A percentile compares a stretch with the other conserved stretches of the same genome.
Conservation (phyloP, 2,888 invertebrate genomes). For the Scaptomyza parva region DNA sequence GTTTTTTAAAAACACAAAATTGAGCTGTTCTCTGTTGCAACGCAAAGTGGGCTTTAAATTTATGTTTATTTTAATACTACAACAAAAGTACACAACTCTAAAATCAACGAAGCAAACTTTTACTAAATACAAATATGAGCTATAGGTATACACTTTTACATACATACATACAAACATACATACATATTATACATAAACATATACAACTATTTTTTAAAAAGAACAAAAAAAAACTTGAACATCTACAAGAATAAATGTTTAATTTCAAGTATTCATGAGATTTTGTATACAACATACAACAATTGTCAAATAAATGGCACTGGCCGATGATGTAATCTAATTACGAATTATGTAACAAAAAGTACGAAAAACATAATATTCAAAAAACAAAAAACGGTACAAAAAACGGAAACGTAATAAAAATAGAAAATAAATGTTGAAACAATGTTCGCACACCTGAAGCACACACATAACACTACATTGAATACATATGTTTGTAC, state of each 20-base stretch:
- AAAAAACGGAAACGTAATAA: slow-evolving; percentile 59
- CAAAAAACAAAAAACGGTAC: slow-evolving; percentile 43
- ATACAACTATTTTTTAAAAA: slow-evolving; percentile 33
- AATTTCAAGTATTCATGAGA: slow-evolving; percentile 42
- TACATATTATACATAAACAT: slow-evolving; percentile 31
- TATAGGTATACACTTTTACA: slow-evolving; percentile 39
- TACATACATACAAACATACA: slow-evolving; percentile 31
- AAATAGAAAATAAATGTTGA: slow-evolving; percentile 53
- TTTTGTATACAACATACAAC: slow-evolving; percentile 32
- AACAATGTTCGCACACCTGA: slow-evolving; percentile 57
- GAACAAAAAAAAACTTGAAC: slow-evolving; percentile 32
- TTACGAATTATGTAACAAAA: slow-evolving; percentile 50
- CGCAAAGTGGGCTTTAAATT: slow-evolving; percentile 61
- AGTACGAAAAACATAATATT: slow-evolving; percentile 39
- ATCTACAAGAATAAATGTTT: slow-evolving; percentile 33
- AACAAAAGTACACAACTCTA: slow-evolving; percentile 41
- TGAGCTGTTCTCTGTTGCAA: slow-evolving; percentile 55
- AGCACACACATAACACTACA: slow-evolving; percentile 27
- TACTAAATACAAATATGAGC: slow-evolving; percentile 29
- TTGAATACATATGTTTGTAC: too few species aligned
- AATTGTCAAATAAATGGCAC: slow-evolving; percentile 57
- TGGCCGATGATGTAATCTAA: slow-evolving; percentile 63
- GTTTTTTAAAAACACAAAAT: slow-evolving; percentile 24
- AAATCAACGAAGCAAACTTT: slow-evolving; percentile 69
- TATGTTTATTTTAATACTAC: not conserved